Base-by-base conservation (phyloP, 2,888 invertebrate genomes). In the Papilio elwesi region DNA sequence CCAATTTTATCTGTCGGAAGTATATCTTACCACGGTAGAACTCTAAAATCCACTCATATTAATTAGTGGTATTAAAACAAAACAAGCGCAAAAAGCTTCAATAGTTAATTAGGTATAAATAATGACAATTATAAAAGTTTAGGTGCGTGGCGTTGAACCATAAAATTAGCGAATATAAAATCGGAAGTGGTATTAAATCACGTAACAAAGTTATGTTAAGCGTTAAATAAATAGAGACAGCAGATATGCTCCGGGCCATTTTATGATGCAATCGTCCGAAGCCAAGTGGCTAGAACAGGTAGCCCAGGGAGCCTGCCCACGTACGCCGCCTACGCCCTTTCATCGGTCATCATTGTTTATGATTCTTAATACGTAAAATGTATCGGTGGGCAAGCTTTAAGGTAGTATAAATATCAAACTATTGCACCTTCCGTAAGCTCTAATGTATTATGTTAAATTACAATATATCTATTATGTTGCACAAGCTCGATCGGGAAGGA, bases 301-400 rank as follows among this genome's bases (percentile, higher is more conserved):
- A 66, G 69, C 52, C 15, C 55, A 59, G 15, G 62, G 59, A 64
- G 52, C 11, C 69, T 59, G 63, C 73, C 73, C 53, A 70, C 73
- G n/a, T 43, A 16, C 52, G 26, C 26, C 6, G 7, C 53, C 15
- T 15, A 49, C 52, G 62, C 53, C 48, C 36, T 70, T 38, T 65
- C 72, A 68, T 72, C 68, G 68, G 59, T 69, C 66, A 73, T 73
- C 73, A 59, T 52, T 52, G 63, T 68, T 73, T 72, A 72, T 68
- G 63, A 68, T 68, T 38, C n/a, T 43, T 16, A 53, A 64, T 49
- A n/a, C 38, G 43, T 71, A 62, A 69, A 62, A 47, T 62, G 71
- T 67, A 71, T 62, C 70, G 52, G 26, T 64, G 53, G 26, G 38
- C 43, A 62, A 51, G 9, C 36, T 62, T 43, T 43, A 52, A 52